phyloP scores from a whole-genome alignment of 1,140 invertebrate species.

The Tetramorium parvispinum region DNA sequence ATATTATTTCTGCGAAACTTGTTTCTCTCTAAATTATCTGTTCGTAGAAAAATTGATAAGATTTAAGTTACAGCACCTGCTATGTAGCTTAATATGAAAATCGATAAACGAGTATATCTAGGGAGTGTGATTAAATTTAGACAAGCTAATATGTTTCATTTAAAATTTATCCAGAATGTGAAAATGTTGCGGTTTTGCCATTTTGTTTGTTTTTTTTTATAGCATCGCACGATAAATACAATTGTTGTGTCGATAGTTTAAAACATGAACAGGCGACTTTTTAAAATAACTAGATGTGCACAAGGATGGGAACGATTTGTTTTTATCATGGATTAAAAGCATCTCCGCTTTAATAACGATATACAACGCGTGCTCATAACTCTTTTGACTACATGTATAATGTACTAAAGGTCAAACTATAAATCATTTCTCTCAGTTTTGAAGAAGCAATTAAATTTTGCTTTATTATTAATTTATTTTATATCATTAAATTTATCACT shows the following conservation, averaged over 20 bases:
- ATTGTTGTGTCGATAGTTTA: neutral
- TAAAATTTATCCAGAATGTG: neutral
- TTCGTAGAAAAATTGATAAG: neutral
- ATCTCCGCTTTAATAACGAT: neutral
- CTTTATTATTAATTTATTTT: conserved; percentile 3
- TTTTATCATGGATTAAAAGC: conserved; percentile 40
- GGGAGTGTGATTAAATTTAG: neutral
- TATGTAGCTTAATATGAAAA: neutral
- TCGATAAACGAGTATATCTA: neutral
- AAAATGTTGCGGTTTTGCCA: neutral
- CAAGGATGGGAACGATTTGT: neutral
- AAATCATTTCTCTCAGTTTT: neutral
- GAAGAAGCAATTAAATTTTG: neutral
- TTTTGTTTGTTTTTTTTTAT: neutral
- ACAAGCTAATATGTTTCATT: neutral
- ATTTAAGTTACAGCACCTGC: neutral
- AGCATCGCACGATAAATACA: neutral
- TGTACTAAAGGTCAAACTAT: neutral
- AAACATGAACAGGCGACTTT: neutral
- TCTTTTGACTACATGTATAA: neutral
- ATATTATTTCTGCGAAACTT: neutral
- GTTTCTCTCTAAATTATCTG: neutral
- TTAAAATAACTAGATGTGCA: conserved; percentile 17
- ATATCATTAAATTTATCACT: conserved; percentile 1
- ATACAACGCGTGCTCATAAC: neutral